Evolutionary conservation across 2,888 invertebrate species (phyloP).

Genomic region (Tuta absoluta): DNA sequence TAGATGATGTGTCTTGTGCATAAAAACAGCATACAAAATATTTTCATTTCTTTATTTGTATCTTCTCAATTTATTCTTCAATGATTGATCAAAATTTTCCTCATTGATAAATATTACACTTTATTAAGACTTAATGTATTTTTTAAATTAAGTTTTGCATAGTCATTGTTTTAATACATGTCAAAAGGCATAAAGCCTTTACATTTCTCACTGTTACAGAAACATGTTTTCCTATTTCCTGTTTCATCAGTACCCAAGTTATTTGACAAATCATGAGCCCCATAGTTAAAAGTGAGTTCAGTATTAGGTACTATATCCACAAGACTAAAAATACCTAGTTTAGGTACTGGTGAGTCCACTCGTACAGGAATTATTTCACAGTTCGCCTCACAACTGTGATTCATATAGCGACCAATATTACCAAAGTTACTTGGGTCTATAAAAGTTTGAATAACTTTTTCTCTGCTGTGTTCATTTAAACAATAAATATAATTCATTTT

Average conservation of each 20-base stretch:
- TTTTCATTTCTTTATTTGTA: no score
- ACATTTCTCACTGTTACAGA: slow-evolving; percentile 81
- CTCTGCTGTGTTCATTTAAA: slow-evolving; percentile 85
- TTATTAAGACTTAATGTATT: no score
- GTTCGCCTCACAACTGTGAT: slow-evolving; percentile 95
- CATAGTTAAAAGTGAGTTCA: slow-evolving; percentile 92
- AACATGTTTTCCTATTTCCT: slow-evolving; percentile 69
- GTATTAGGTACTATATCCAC: slow-evolving; percentile 81
- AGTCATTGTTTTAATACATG: slow-evolving; percentile 41
- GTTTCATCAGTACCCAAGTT: slow-evolving; percentile 19
- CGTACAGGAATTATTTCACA: slow-evolving; percentile 88
- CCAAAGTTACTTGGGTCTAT: slow-evolving; percentile 90
- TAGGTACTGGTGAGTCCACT: slow-evolving; percentile 86
- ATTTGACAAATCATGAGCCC: slow-evolving; percentile 44
- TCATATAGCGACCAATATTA: slow-evolving; percentile 94
- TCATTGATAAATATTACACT: no score
- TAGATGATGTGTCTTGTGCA: neutral
- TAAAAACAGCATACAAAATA: no score
- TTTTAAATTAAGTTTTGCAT: no score
- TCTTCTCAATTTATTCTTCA: no score
- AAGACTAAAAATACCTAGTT: slow-evolving; percentile 88
- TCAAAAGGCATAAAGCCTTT: slow-evolving; percentile 76
- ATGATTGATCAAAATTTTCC: no score
- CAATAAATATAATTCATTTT: slow-evolving; percentile 91
- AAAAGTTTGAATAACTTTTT: slow-evolving; percentile 79